A percentile compares a stretch with the other conserved stretches of the same genome.
Conservation (phyloP, 2,888 invertebrate genomes). For the Drosophila neonasuta region DNA sequence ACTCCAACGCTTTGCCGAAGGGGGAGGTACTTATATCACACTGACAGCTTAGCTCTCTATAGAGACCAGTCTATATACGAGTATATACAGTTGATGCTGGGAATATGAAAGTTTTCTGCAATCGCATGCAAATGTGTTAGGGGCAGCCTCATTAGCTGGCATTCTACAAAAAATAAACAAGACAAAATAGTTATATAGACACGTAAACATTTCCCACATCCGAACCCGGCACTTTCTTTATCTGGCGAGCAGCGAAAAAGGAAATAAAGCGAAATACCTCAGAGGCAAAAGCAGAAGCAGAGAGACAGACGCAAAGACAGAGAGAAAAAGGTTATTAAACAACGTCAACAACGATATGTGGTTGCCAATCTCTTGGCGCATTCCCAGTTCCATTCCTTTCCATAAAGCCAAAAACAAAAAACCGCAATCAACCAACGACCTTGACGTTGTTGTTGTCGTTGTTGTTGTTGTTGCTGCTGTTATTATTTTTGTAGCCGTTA, state of each 20-base stretch:
- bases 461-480: slow-evolving; percentile 28
- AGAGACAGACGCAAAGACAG: no score
- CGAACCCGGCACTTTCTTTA: slow-evolving; percentile 52
- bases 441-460: slow-evolving; percentile 57
- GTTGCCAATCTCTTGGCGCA: slow-evolving; percentile 54
- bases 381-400: slow-evolving; percentile 25
- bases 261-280: slow-evolving; percentile 70
- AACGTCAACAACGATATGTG: slow-evolving; percentile 48
- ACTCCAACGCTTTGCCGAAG: background rate
- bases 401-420: slow-evolving; percentile 49
- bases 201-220: slow-evolving; percentile 28
- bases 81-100: background rate
- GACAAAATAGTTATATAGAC: background rate
- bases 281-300: slow-evolving; percentile 1
- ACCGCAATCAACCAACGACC: slow-evolving; percentile 76
- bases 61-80: background rate
- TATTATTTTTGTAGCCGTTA: slow-evolving; percentile 50
- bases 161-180: slow-evolving; percentile 45
- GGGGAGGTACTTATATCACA: slow-evolving; percentile 42
- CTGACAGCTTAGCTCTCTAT: background rate
- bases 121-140: slow-evolving; percentile 27
- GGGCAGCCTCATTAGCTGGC: slow-evolving; percentile 57
- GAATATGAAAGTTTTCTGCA: slow-evolving; percentile 45
- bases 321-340: slow-evolving; percentile 63
- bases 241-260: slow-evolving; percentile 71